A percentile compares a stretch with the other conserved stretches of the same genome.
phyloP scores from a whole-genome alignment of 2,888 invertebrate genomes.

The Acronicta aceris region DNA sequence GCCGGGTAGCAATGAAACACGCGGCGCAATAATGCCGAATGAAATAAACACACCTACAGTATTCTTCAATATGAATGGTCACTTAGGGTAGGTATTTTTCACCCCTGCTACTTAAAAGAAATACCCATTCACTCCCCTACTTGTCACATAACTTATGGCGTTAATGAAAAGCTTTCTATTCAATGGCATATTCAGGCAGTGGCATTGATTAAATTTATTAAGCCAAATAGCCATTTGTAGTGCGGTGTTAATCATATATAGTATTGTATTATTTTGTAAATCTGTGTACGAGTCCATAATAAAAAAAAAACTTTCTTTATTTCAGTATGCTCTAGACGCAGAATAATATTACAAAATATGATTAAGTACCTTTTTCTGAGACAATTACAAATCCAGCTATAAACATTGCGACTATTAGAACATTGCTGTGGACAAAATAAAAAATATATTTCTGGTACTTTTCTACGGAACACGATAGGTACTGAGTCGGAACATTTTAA shows the following conservation, averaged over 20 bases:
- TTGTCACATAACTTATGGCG: slow-evolving; percentile 69
- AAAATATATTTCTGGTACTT: slow-evolving; percentile 2
- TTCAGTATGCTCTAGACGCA: no score
- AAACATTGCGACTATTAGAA: background rate
- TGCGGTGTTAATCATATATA: no score
- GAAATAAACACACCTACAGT: slow-evolving; percentile 12
- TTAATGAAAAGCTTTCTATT: slow-evolving; percentile 66
- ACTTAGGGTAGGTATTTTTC: slow-evolving; percentile 28
- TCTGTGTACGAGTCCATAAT: no score
- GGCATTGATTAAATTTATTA: background rate
- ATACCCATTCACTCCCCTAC: slow-evolving; percentile 49
- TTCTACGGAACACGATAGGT: background rate
- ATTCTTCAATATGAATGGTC: slow-evolving; percentile 33
- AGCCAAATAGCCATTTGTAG: no score
- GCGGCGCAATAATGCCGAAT: no score
- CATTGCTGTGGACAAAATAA: background rate
- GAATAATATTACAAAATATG: no score
- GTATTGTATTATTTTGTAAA: no score
- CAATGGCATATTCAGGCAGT: slow-evolving; percentile 16
- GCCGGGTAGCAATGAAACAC: no score
- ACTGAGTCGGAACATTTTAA: slow-evolving; percentile 11
- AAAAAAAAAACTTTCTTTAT: no score
- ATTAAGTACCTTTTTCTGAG: no score
- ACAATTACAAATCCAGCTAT: no score
- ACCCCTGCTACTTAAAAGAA: slow-evolving; percentile 40